These are phyloP conservation scores for Rhagoletis zephyria DNA, from an alignment of 1,140 invertebrate genomes.

Conservation along the genomic window DNA sequence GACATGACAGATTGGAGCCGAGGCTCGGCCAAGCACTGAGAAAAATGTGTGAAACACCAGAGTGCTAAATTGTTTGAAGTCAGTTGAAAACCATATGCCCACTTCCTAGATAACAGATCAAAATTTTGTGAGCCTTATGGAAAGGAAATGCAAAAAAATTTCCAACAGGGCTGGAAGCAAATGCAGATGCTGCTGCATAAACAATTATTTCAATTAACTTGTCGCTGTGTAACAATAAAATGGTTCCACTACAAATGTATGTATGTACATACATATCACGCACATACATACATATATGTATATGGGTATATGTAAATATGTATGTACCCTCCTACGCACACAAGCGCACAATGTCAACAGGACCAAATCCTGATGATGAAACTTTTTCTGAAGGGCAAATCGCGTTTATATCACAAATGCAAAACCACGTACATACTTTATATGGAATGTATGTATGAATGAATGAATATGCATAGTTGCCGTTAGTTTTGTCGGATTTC, in stretches of 20 bases:
- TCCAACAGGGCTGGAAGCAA: too few species aligned
- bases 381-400: slow-evolving; percentile 6
- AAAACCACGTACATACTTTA: background rate
- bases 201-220: background rate
- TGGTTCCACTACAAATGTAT: background rate
- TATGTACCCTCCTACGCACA: background rate
- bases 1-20: too few species aligned
- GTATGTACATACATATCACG: background rate
- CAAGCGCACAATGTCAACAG: slow-evolving; percentile 6
- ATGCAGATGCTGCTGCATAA: background rate
- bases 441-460: too few species aligned
- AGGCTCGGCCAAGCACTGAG: too few species aligned
- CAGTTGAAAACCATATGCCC: too few species aligned
- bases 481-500: background rate
- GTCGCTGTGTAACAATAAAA: background rate
- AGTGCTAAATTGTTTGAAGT: too few species aligned
- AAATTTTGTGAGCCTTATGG: too few species aligned
- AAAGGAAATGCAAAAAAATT: too few species aligned
- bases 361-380: background rate
- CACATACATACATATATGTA: background rate
- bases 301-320: background rate
- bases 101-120: too few species aligned
- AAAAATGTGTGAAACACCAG: too few species aligned
- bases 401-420: background rate
- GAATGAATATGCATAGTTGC: background rate